Evolutionary conservation across 2,113 vertebrate genomes (phyloP).

Genomic region (Callionymus lyra): DNA sequence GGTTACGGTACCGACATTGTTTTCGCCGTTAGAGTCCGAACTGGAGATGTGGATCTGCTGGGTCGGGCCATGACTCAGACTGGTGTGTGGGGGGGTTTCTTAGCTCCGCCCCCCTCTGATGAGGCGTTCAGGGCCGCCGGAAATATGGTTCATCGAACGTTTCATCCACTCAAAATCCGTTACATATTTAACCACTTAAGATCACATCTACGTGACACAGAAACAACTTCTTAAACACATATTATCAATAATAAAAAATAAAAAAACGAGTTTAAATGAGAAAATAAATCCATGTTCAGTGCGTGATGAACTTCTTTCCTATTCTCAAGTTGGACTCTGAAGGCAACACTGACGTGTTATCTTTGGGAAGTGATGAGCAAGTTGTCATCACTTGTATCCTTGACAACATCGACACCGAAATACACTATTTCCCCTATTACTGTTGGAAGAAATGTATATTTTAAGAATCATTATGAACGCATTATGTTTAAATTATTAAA

Average conservation of each 20-base stretch:
- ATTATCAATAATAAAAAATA: background rate
- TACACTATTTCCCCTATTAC: no score
- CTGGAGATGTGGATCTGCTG: background rate
- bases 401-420: no score
- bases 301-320: background rate
- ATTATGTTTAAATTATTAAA: no score
- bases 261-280: background rate
- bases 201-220: background rate
- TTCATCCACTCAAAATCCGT: no score
- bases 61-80: conserved; percentile 27
- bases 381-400: conserved; percentile 8
- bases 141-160: background rate
- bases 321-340: conserved; percentile 18
- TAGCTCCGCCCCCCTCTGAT: conserved; percentile 16
- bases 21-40: background rate
- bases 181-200: background rate
- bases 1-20: conserved; percentile 12
- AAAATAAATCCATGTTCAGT: background rate
- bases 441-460: no score
- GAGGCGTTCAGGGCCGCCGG: conserved; percentile 12
- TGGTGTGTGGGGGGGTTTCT: conserved; percentile 12
- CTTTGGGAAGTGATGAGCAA: conserved; percentile 28
- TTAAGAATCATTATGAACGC: no score
- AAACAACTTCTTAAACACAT: background rate
- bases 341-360: conserved; percentile 32